Base-by-base conservation (phyloP, 1,140 invertebrate genomes). In the Drosophila asahinai region DNA sequence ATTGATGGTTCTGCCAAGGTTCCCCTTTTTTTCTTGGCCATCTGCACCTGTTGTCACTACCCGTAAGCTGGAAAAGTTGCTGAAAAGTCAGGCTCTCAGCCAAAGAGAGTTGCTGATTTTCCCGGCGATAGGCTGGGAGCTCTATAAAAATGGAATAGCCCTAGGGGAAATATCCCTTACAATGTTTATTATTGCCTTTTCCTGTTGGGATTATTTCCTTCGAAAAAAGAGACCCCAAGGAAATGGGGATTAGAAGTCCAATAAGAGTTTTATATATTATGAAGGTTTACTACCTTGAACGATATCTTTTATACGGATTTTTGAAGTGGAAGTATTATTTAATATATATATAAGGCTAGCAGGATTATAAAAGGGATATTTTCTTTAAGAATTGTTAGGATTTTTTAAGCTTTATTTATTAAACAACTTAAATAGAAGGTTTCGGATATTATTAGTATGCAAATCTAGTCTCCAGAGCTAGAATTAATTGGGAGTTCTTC, bases 1-100 rank as follows among this genome's bases (percentile, higher is more conserved):
- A 89, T 89, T 89, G 84, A 89, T 89, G 81, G 78, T 54, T 74
- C 58, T 68, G 43, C 64, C 49, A 49, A 70, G 60, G 55, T 40
- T 36, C 45, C 51, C 54, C 58, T 52, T 57, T 76, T 76, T 58
- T 42, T 5, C 51, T 30, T 40, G 22, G 65, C 57, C 66, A 48
- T 38, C 55, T 73, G 55, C 84, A 89, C 84, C 84, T 89, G 81
- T 84, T 89, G 84, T 75, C 51, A 48, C 77, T 57, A 71, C 17
- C 51, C 52, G 55, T 52, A 71, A 73, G 22, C 71, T 48, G 47
- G 47, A 67, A 76, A 71, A 52, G 51, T 63, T 65, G 64, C 52
- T 42, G 49, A 80, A 75, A 76, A 79, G 45, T 51, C 38, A 38
- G 58, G 25, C 15, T 25, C 33, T 40, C 8, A 40, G 54, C 54